Base-by-base conservation (phyloP, 2,113 vertebrate genomes). In the Microtus oregoni region DNA sequence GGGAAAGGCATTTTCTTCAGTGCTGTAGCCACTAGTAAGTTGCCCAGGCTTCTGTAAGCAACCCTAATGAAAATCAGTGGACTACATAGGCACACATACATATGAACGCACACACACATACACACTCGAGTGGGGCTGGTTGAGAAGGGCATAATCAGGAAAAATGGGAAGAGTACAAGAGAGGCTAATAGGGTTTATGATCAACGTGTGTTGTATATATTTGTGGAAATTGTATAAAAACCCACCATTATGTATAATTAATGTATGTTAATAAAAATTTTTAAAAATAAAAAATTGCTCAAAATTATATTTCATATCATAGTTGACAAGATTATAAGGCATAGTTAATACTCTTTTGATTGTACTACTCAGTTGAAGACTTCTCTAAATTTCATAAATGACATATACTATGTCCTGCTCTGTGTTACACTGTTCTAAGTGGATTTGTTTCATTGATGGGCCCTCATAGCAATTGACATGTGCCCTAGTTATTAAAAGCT, bases 401-500 rank as follows among this genome's bases (percentile, higher is more conserved):
- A 22, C 28, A 61, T 65, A 4, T 52, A 63, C 28, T 75, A 65
- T 94, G n/a, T n/a, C 58, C 77, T 75, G 22, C 79, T 96, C 17
- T 92, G 65, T 86, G 63, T 78, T 78, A 28, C 72, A 88, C 13
- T 94, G 30, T 79, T 22, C 26, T 77, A 17, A 95, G 65, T 89
- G 19, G 41, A 94, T n/a, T 85, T 87, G 65, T 95, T 94, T 94
- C 83, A 52, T 32, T 94, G 79, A 81, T 85, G 86, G 61, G 4
- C 20, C 41, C 44, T 90, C 44, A 52, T 50, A 30, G 26, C n/a
- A 89, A 89, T 97, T 97, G 72, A 91, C 22, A 95, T 41, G 52
- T 52, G 76, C 44, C 65, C 44, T 92, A 93, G 38, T 92, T 96
- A 72, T 96, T 95, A 96, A 70, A 94, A 77, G 70, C n/a, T 86